phyloP scores from a whole-genome alignment of 2,888 invertebrate genomes.

The Rhorus exstirpatorius region DNA sequence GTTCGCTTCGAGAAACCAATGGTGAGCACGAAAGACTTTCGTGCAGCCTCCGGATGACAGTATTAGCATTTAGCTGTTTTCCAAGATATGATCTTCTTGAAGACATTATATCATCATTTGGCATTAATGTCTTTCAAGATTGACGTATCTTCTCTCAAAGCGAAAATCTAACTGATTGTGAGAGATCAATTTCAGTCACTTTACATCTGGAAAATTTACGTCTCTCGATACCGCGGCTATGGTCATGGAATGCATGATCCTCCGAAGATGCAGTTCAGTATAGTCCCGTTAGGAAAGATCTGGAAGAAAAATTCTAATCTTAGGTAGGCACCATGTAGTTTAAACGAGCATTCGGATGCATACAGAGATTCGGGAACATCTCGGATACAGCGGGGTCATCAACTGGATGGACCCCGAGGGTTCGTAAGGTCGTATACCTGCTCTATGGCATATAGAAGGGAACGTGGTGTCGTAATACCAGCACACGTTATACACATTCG shows the following conservation, averaged over 20 bases:
- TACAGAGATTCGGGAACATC: slow-evolving; percentile 3
- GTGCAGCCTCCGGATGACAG: slow-evolving; percentile 77
- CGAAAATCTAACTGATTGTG: too few species aligned
- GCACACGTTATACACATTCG: slow-evolving; percentile 37
- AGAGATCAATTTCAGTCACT: too few species aligned
- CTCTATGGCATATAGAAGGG: neutral
- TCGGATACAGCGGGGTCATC: slow-evolving; percentile 47
- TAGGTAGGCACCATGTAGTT: too few species aligned
- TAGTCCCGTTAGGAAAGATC: slow-evolving; percentile 10
- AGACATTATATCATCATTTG: too few species aligned
- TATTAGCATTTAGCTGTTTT: neutral
- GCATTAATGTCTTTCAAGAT: too few species aligned
- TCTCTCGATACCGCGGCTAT: too few species aligned
- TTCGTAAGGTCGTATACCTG: slow-evolving; percentile 67
- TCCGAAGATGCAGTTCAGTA: neutral
- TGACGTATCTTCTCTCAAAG: too few species aligned
- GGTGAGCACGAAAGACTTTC: slow-evolving; percentile 76
- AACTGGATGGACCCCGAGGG: slow-evolving; percentile 63
- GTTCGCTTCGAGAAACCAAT: slow-evolving; percentile 79
- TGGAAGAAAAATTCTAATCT: neutral
- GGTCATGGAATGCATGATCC: too few species aligned
- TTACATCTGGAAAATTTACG: too few species aligned
- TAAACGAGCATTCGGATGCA: neutral
- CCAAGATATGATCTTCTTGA: too few species aligned
- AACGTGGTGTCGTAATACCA: slow-evolving; percentile 22